Evolutionary conservation across 1,140 invertebrate genomes (phyloP).

Genomic region (Meloidogyne hapla): DNA sequence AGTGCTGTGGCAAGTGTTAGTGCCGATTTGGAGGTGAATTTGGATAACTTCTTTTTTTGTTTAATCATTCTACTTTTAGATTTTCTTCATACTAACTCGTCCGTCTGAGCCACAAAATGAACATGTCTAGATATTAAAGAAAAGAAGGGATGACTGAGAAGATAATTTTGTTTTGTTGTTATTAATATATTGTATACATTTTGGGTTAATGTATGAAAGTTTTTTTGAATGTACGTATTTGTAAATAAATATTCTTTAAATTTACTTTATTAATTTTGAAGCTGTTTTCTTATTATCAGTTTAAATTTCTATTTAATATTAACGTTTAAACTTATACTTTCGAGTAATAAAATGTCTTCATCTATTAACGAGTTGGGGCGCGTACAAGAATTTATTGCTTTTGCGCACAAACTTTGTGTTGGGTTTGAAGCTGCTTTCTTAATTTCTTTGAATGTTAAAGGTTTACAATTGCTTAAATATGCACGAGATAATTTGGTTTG

Average conservation of each 20-base stretch:
- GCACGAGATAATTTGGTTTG: not conserved
- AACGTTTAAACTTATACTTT: not conserved
- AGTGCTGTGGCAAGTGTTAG: not conserved
- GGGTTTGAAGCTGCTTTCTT: not conserved
- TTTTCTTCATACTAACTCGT: not conserved
- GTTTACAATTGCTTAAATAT: not conserved
- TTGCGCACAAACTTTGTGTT: not conserved
- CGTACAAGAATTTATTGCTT: not conserved
- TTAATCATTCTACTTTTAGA: not conserved
- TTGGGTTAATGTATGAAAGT: no score
- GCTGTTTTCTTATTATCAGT: no score
- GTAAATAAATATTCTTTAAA: no score
- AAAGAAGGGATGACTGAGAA: not conserved
- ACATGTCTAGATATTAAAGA: not conserved
- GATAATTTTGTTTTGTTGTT: not conserved
- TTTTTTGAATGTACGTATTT: no score
- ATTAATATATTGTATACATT: not conserved
- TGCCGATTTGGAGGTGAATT: not conserved
- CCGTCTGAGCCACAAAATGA: not conserved
- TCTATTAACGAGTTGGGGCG: not conserved
- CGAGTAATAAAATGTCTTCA: not conserved
- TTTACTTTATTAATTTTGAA: no score
- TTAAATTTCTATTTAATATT: not conserved
- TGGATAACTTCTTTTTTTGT: not conserved
- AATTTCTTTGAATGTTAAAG: not conserved